These are phyloP conservation scores for Exaiptasia diaphana DNA, from an alignment of 64 coral and sea anemone genomes.

Conservation along the genomic window DNA sequence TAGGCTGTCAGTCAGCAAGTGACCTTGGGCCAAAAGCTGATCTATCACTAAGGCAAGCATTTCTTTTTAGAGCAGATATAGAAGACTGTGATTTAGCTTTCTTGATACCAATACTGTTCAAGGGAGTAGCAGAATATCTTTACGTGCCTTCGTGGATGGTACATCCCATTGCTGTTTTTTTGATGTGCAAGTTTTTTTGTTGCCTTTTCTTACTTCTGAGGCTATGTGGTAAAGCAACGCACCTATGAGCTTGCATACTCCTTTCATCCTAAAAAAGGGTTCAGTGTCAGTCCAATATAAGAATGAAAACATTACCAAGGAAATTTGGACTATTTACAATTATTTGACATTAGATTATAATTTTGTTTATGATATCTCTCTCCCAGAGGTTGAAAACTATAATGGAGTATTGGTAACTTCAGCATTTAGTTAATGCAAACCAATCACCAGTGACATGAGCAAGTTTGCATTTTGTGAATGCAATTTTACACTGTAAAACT, in stretches of 20 bases:
- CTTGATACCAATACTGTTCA: not conserved
- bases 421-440: too few species aligned
- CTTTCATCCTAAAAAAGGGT: not conserved
- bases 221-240: not conserved
- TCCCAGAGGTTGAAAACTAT: too few species aligned
- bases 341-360: too few species aligned
- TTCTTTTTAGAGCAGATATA: not conserved
- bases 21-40: not conserved
- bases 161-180: not conserved
- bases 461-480: too few species aligned
- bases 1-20: not conserved
- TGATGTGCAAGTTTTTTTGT: slow-evolving; percentile 31
- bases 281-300: too few species aligned
- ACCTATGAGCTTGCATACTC: not conserved
- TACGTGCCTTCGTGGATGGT: not conserved
- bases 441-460: too few species aligned
- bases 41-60: not conserved
- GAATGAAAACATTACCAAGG: too few species aligned
- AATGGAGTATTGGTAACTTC: too few species aligned
- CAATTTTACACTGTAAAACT: too few species aligned
- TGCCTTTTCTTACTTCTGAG: slow-evolving; percentile 7
- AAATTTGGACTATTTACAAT: too few species aligned
- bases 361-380: too few species aligned
- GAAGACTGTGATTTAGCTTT: slow-evolving; percentile 6
- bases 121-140: slow-evolving; percentile 1